Conservation (phyloP, 2,888 invertebrate species). For the Torymus texanus region DNA sequence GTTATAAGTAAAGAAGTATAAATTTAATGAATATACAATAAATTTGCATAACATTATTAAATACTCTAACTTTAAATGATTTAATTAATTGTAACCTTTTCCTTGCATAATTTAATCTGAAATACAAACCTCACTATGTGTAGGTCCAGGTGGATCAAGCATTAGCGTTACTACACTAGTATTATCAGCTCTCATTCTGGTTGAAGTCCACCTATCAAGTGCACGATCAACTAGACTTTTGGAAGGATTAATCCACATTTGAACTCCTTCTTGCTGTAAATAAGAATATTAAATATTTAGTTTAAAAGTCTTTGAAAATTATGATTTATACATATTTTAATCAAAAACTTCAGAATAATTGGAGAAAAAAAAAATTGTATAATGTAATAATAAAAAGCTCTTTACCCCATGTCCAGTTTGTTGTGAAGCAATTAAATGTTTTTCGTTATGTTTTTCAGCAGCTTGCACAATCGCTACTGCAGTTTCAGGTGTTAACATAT, state of each 20-base stretch:
- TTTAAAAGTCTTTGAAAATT: neutral
- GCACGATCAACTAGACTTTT: conserved; percentile 91
- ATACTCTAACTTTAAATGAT: too few species aligned
- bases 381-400: neutral
- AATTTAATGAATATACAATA: too few species aligned
- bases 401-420: conserved; percentile 71
- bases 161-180: conserved; percentile 95
- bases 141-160: conserved; percentile 92
- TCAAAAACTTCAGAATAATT: neutral
- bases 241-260: conserved; percentile 91
- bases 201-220: conserved; percentile 88
- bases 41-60: too few species aligned
- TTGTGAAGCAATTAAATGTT: conserved; percentile 74
- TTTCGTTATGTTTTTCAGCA: conserved; percentile 88
- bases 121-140: conserved; percentile 79
- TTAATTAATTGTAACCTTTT: too few species aligned
- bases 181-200: conserved; percentile 95
- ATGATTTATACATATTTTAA: too few species aligned
- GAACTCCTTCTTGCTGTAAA: conserved; percentile 67
- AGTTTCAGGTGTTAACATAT: conserved; percentile 90
- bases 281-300: conserved; percentile 22
- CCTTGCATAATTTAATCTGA: too few species aligned
- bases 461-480: conserved; percentile 90
- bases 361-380: neutral
- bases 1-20: conserved; percentile 8